phyloP scores from a whole-genome alignment of 2,113 vertebrate species.

The Penelope pileata region DNA sequence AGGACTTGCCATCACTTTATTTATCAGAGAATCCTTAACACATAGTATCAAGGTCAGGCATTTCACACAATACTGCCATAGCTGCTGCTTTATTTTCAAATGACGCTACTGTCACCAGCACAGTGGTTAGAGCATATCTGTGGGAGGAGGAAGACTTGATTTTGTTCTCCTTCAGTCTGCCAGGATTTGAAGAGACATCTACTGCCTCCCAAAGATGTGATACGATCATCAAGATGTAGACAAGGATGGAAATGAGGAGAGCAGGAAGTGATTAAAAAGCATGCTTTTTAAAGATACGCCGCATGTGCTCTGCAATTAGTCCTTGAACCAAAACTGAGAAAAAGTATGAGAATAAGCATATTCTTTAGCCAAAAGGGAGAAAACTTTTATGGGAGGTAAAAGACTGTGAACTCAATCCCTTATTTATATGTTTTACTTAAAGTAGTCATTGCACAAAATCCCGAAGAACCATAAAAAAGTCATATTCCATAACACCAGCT shows the following conservation, averaged over 20 bases:
- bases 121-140: background rate
- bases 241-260: background rate
- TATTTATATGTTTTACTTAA: background rate
- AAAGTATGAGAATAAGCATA: background rate
- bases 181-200: background rate
- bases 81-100: background rate
- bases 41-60: background rate
- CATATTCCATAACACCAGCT: background rate
- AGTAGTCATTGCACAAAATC: background rate
- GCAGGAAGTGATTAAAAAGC: background rate
- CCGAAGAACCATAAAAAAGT: background rate
- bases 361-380: background rate
- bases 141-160: background rate
- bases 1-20: background rate
- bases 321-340: background rate
- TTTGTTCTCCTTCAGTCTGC: background rate
- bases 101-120: background rate
- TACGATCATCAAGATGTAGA: background rate
- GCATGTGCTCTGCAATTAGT: too few species aligned
- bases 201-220: background rate
- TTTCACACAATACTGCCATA: background rate
- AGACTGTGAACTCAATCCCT: background rate
- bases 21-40: background rate
- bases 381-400: background rate
- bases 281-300: rapidly evolving